These are phyloP conservation scores for Amniataba percoides DNA, from an alignment of 2,797 vertebrate species.

Conservation along the genomic window DNA sequence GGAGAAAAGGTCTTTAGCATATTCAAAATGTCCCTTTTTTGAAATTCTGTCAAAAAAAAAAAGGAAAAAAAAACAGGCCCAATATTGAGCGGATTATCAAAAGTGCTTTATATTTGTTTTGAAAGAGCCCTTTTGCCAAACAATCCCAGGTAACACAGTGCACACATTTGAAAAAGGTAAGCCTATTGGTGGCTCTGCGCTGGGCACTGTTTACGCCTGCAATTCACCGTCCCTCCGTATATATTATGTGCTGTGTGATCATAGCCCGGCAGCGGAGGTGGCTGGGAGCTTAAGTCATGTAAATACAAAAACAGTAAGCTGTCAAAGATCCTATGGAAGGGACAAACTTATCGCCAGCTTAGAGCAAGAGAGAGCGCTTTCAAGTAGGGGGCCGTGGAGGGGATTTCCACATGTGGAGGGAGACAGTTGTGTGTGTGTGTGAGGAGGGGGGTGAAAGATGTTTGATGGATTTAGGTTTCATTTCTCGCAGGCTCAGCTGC, in stretches of 20 bases:
- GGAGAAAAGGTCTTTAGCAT: constrained; percentile 66
- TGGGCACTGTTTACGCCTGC: constrained; percentile 61
- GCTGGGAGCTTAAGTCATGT: constrained; percentile 75
- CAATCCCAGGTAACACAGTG: constrained; percentile 72
- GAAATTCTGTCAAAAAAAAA: constrained; percentile 42
- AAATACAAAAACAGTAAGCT: constrained; percentile 78
- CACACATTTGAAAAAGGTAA: constrained; percentile 67
- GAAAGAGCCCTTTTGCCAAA: constrained; percentile 58
- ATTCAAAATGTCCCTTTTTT: constrained; percentile 67
- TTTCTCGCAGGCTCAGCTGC: constrained; percentile 71
- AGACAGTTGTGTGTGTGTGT: background rate
- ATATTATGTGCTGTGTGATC: constrained; percentile 63
- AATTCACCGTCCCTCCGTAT: constrained; percentile 41
- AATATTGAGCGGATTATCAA: constrained; percentile 75
- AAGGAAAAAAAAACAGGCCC: constrained; percentile 25
- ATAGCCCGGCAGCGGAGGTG: constrained; percentile 54
- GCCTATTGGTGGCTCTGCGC: constrained; percentile 55
- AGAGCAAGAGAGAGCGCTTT: constrained; percentile 71
- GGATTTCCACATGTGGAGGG: constrained; percentile 46
- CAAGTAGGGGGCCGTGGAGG: constrained; percentile 54
- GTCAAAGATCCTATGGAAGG: constrained; percentile 70
- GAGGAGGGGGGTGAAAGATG: constrained; percentile 43
- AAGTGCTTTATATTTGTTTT: constrained; percentile 71
- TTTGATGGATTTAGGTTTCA: constrained; percentile 78
- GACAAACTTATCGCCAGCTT: constrained; percentile 83